A percentile compares a stretch with the other conserved stretches of the same genome.
Conservation (phyloP, 2,797 vertebrate genomes). For the Chelmon rostratus region DNA sequence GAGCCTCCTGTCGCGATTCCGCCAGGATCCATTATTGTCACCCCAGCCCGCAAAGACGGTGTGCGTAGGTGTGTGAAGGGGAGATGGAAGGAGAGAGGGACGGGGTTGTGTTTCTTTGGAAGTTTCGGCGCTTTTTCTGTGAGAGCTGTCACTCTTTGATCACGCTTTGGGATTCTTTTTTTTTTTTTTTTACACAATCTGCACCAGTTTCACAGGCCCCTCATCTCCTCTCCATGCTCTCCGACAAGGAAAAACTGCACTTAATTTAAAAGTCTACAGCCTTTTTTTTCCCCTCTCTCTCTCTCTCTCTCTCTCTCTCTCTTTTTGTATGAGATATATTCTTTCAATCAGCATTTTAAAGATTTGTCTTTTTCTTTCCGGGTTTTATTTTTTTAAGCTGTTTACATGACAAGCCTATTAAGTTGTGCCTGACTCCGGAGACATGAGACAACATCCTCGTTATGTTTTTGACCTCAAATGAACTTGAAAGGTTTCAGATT, state of each 20-base stretch:
- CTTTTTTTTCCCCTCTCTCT: slow-evolving; percentile 29
- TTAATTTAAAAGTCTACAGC: slow-evolving; percentile 66
- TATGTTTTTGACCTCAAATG: slow-evolving; percentile 70
- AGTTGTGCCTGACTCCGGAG: slow-evolving; percentile 85
- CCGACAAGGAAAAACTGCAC: slow-evolving; percentile 70
- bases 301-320: slow-evolving; percentile 1
- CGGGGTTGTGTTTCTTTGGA: slow-evolving; percentile 57
- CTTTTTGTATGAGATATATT: slow-evolving; percentile 65
- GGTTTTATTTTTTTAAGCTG: slow-evolving; percentile 59
- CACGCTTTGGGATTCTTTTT: slow-evolving; percentile 61
- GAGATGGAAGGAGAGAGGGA: slow-evolving; percentile 41
- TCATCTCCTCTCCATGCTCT: slow-evolving; percentile 63
- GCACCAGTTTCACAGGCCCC: slow-evolving; percentile 68
- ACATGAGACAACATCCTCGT: slow-evolving; percentile 47
- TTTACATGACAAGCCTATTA: slow-evolving; percentile 82
- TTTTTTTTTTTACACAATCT: slow-evolving; percentile 41
- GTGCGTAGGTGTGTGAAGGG: slow-evolving; percentile 65
- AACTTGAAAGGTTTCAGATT: slow-evolving; percentile 44
- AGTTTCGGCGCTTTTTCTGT: slow-evolving; percentile 55
- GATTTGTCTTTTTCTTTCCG: slow-evolving; percentile 33
- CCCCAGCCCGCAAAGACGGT: slow-evolving; percentile 51
- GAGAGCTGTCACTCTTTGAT: slow-evolving; percentile 74
- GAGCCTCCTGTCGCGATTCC: slow-evolving; percentile 52
- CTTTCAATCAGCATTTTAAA: slow-evolving; percentile 74
- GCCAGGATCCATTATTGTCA: slow-evolving; percentile 72